Evolutionary conservation across 2,113 vertebrate genomes (phyloP).

Genomic region (Percina caprodes): DNA sequence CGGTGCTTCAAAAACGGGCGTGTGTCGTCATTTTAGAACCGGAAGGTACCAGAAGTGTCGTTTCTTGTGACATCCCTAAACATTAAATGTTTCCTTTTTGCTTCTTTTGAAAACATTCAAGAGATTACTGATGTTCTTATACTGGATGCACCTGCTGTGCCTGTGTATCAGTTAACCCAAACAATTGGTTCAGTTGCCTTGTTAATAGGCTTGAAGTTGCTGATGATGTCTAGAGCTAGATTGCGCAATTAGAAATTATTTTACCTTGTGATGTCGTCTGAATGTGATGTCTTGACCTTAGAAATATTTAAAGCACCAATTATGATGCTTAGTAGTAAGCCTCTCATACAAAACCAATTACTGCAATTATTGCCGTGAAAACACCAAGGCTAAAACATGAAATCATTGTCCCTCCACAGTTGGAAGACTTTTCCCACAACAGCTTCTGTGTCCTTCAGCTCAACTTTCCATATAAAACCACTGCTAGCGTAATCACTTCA

Average conservation of each 20-base stretch:
- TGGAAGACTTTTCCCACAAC: constrained; percentile 41
- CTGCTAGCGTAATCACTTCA: constrained; percentile 46
- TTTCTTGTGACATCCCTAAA: neutral
- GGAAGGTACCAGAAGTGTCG: no score
- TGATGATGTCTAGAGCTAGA: neutral
- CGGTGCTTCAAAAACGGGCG: no score
- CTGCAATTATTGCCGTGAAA: constrained; percentile 33
- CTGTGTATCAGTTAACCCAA: neutral
- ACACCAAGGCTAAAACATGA: constrained; percentile 16
- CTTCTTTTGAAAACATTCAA: constrained; percentile 17
- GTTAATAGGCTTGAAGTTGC: constrained; percentile 4
- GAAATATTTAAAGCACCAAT: neutral
- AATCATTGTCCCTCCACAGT: constrained; percentile 27
- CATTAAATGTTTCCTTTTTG: constrained; percentile 5
- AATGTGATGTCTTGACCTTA: neutral
- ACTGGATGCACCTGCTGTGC: constrained; percentile 21
- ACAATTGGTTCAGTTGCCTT: constrained; percentile 13
- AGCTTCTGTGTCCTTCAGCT: constrained; percentile 57
- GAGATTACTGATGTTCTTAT: constrained; percentile 30
- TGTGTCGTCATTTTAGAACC: no score
- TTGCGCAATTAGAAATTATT: neutral
- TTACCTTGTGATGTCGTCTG: neutral
- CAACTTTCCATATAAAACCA: constrained; percentile 50
- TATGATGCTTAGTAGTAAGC: neutral
- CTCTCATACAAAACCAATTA: neutral